Evolutionary conservation across 2,888 invertebrate genomes (phyloP), one percentile per base, ranked within the genome.

Genomic region (Xestia sexstrigata): DNA sequence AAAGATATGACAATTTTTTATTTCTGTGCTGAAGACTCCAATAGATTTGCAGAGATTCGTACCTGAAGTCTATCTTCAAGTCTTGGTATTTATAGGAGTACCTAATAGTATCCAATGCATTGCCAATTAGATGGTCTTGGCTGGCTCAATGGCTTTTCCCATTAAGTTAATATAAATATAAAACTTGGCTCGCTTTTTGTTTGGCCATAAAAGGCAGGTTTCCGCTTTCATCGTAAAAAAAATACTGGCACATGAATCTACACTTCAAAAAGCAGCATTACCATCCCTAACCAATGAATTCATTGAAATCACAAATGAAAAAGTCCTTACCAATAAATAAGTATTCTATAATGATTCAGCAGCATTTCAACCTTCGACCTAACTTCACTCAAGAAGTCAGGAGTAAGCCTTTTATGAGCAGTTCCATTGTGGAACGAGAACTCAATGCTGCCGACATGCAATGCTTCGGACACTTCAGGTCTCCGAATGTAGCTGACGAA

Each of bases 361-460:
- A 98, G 90, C 81, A 96, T 96, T 26, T 97, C 95, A 26, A 98
- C 92, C 92, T 97, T 97, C 0, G 97, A 94, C 42, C 97, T 97
- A 6, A 98, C 97, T 0, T 98, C 97, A 83, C 97, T 97, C 95
- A 98, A 97, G 70, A 98, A 96, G 91, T 98, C 98, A 9, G 94
- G 92, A 60, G 97, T 93, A 35, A 98, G 92, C 84, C 88, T 89
- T 0, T 67, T 69, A 5, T 91, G 89, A 0, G 91, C 91, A 0
- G 89, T 91, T 0, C 4, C 55, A 58, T 94, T 95, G 58, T 89
- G 89, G 75, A 93, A 93, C 0, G 88, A 80, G 67, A 94, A 95
- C 30, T 97, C 93, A n/a, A 97, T 94, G 86, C 97, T 97, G 0
- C 98, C 98, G 0, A 98, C 98, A 89, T 98, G 98, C 70, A 98